Base-by-base conservation (phyloP, 2,888 invertebrate genomes). In the Acleris emargana region DNA sequence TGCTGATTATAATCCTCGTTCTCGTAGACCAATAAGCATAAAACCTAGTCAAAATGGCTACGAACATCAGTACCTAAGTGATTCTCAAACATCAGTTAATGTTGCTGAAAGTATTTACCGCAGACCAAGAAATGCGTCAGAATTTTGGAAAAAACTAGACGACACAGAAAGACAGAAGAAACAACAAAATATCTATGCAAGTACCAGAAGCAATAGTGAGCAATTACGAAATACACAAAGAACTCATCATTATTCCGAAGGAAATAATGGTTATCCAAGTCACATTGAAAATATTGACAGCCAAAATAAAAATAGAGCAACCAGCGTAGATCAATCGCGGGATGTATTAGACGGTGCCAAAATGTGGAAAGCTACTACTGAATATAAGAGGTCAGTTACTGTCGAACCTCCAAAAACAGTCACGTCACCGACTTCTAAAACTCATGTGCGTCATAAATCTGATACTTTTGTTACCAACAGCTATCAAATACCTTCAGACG, bases 1-100 rank as follows among this genome's bases (percentile, higher is more conserved):
- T 64, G 94, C 96, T 3, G 96, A 96, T 84, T 94, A 95, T 72
- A 94, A 94, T 68, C 96, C 96, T 0, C 91, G 96, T 74, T 96
- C 96, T 67, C 88, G 96, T 51, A 94, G 95, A 77, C 96, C 96
- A 42, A 95, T 96, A 72, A 94, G 95, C 75, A 94, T 96, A 68
- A 91, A 95, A 79, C 83, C 88, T 80, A 88, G 88, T 78, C 88
- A 85, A 79, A 88, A 85, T 71, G 88, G 87, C 68, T 75, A 79
- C 67, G 89, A 90, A 73, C 85, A 88, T 69, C 88, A 91, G 74
- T 93, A 93, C 76, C 78, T 93, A 72, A 93, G 91, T 77, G 93
- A 93, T 74, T 91, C 93, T 16, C 93, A 93, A 77, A 81, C 92
- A 43, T 83, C 88, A 43, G 72, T 84, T 62, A 84, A 82, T 67